Evolutionary conservation across 1,140 invertebrate species (phyloP).

Genomic region (Lethrus apterus): DNA sequence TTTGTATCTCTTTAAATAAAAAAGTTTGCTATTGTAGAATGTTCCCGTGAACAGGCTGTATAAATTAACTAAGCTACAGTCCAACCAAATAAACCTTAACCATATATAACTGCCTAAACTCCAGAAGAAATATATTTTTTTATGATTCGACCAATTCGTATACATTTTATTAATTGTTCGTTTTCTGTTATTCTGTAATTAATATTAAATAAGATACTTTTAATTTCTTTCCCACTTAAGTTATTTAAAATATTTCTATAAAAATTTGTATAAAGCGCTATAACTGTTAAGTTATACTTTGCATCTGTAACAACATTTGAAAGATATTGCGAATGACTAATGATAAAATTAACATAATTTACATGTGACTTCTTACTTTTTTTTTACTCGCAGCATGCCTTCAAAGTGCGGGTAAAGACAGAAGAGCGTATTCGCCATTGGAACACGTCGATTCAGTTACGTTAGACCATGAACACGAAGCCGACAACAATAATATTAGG

Average conservation of each 20-base stretch:
- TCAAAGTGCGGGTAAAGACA: constrained; percentile 47
- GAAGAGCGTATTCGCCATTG: constrained; percentile 46
- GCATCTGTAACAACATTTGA: too few species aligned
- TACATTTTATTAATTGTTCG: too few species aligned
- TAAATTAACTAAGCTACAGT: too few species aligned
- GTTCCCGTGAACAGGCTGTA: too few species aligned
- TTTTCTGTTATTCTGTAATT: too few species aligned
- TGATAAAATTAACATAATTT: not conserved
- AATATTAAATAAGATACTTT: not conserved
- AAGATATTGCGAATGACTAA: too few species aligned
- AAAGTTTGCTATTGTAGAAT: too few species aligned
- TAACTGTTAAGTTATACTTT: not conserved
- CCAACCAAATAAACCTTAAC: too few species aligned
- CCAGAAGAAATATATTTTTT: too few species aligned
- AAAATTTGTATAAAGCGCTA: not conserved
- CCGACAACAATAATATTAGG: constrained; percentile 34
- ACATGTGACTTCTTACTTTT: not conserved
- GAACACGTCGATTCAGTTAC: constrained; percentile 42
- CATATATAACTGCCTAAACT: too few species aligned
- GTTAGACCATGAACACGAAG: constrained; percentile 27
- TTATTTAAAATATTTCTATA: not conserved
- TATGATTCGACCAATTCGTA: too few species aligned
- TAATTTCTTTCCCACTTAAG: not conserved
- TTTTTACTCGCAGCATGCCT: constrained; percentile 42
- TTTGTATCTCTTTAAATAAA: too few species aligned